Evolutionary conservation across 2,113 vertebrate species (phyloP), one percentile per base, ranked within the genome.

Genomic region (Oceanites oceanicus): DNA sequence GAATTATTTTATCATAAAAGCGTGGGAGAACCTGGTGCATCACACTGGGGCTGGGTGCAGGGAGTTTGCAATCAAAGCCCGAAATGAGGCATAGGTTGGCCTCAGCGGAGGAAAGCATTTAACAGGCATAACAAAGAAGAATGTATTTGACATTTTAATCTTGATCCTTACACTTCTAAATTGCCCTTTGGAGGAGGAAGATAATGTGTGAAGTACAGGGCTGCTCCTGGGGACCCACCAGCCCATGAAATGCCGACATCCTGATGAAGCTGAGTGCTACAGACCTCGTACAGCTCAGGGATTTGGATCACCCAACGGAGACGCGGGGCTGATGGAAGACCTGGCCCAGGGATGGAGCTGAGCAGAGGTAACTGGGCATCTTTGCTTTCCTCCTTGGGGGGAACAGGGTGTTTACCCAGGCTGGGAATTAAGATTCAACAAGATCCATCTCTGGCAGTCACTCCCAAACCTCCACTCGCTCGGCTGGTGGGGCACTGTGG

Each of bases 371-470:
- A 34, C 4, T 12, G 15, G 4, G 25, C 27, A 63, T 2, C 66
- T 32, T 38, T 13, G 15, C 8, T 76, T 47, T 20, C 49, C 34
- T 65, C 66, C 74, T 3, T 27, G 56, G 6, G 11, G 21, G 38
- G 10, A 89, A 19, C 11, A 42, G 7, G 44, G 32, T 25, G 18
- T 9, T 70, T 40, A 15, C 19, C 34, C 53, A 45, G 49, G 30
- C 21, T 82, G 49, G 73, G 52, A 79, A 61, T 44, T 61, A 65
- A 44, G 5, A 81, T 8, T 36, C 52, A n/a, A 4, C 30, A 15
- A 10, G 26, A 29, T 36, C 45, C 30, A 34, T 9, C 42, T 19
- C 72, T 0, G 0, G 22, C 0, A 2, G 52, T 63, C 4, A 0
- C 8, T n/a, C 44, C 71, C n/a, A 65, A 25, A 38, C 16, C 16